Evolutionary conservation across 2,113 vertebrate genomes (phyloP).

Genomic region (Microcebus jonahi): DNA sequence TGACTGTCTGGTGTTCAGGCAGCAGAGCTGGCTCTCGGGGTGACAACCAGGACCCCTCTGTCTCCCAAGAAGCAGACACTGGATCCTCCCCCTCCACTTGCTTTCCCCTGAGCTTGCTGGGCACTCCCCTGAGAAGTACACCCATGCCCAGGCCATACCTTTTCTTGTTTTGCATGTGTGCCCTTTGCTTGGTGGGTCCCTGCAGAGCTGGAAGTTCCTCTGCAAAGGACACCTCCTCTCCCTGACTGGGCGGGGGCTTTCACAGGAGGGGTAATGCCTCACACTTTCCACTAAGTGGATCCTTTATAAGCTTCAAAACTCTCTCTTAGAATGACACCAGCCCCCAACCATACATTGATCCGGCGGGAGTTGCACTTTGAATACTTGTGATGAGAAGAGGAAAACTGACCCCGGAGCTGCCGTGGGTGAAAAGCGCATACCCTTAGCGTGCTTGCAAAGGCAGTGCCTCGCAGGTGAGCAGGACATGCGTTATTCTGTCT

Average conservation of each 20-base stretch:
- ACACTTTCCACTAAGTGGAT: background rate
- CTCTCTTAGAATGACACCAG: background rate
- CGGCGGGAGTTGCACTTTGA: background rate
- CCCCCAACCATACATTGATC: background rate
- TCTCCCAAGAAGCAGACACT: background rate
- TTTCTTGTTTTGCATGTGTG: background rate
- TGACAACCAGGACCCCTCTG: too few relatives aligned
- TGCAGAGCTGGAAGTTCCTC: background rate
- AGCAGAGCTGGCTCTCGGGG: background rate
- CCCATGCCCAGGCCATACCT: background rate
- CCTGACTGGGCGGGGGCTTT: background rate
- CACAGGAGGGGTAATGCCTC: background rate
- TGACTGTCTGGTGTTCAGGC: background rate
- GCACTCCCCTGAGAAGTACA: background rate
- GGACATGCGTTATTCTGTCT: fast-evolving
- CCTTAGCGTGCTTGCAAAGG: background rate
- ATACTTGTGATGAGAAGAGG: background rate
- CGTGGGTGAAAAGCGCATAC: fast-evolving
- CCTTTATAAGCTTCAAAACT: background rate
- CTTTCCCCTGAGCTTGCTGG: too few relatives aligned
- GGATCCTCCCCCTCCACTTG: too few relatives aligned
- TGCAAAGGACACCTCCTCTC: background rate
- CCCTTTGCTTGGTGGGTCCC: background rate
- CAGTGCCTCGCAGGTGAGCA: fast-evolving
- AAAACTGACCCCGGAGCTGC: background rate